Conservation (phyloP, 2,113 vertebrate species). For the Synodontis membranacea region DNA sequence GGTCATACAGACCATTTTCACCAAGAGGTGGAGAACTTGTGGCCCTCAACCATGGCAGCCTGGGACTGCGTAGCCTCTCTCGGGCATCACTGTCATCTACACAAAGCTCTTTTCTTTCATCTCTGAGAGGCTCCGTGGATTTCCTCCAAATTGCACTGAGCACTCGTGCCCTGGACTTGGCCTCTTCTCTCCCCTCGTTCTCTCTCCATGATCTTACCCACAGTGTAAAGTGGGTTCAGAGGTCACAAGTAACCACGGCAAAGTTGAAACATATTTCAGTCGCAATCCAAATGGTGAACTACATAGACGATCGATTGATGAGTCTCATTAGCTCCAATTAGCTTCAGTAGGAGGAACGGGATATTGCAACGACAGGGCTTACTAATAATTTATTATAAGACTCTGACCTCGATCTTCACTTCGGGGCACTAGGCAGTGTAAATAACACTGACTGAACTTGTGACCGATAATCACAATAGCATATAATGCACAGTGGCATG, state of each 20-base stretch:
- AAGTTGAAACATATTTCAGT: slow-evolving; percentile 23
- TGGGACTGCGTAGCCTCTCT: slow-evolving; percentile 33
- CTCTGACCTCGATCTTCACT: slow-evolving; percentile 1
- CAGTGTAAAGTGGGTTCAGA: slow-evolving; percentile 33
- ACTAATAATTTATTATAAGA: slow-evolving; percentile 40
- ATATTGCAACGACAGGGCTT: slow-evolving; percentile 3
- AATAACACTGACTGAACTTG: neutral
- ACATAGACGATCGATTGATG: slow-evolving; percentile 9
- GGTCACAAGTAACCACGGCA: slow-evolving; percentile 33
- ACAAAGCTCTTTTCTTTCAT: slow-evolving; percentile 64
- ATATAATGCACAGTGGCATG: neutral
- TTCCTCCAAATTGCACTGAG: slow-evolving; percentile 71
- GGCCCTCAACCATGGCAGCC: slow-evolving; percentile 20
- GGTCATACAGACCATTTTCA: slow-evolving; percentile 68
- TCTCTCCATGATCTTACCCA: slow-evolving; percentile 29
- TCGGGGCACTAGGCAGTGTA: slow-evolving; percentile 2
- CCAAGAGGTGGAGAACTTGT: slow-evolving; percentile 24
- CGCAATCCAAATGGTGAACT: neutral
- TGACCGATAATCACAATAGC: neutral
- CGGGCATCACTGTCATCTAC: slow-evolving; percentile 45
- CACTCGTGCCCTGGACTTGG: slow-evolving; percentile 60
- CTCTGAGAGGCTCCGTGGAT: slow-evolving; percentile 65
- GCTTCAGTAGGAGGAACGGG: slow-evolving; percentile 25
- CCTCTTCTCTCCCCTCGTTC: slow-evolving; percentile 60
- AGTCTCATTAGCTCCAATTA: slow-evolving; percentile 44